Evolutionary conservation across 2,888 invertebrate species (phyloP).

Genomic region (Cosmorhoe ocellata): DNA sequence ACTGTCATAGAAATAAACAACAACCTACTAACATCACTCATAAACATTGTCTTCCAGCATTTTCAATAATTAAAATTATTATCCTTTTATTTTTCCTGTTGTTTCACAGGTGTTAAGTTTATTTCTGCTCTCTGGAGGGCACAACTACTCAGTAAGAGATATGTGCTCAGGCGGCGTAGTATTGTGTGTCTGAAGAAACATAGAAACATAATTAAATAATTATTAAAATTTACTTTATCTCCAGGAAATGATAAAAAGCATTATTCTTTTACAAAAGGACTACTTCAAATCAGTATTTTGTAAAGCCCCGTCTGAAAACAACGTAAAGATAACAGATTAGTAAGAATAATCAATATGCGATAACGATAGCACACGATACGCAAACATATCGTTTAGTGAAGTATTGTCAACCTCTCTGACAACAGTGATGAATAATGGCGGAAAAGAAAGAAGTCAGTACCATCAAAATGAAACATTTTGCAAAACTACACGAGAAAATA

Average conservation of each 20-base stretch:
- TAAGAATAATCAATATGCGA: constrained; percentile 63
- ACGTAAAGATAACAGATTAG: constrained; percentile 48
- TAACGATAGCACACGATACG: constrained; percentile 51
- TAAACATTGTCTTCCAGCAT: not conserved
- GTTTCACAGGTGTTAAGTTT: not conserved
- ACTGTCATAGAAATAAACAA: no score
- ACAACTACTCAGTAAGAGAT: no score
- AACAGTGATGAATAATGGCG: constrained; percentile 45
- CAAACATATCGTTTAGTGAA: constrained; percentile 42
- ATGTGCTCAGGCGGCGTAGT: no score
- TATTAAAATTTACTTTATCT: no score
- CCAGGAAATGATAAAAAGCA: no score
- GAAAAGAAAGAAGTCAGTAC: constrained; percentile 33
- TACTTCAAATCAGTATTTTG: not conserved
- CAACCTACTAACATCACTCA: no score
- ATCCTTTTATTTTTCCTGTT: not conserved
- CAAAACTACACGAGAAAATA: constrained; percentile 61
- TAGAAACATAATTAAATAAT: no score
- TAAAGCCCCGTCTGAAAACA: constrained; percentile 16
- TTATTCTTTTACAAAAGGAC: not conserved
- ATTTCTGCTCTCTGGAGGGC: no score
- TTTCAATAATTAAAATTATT: not conserved
- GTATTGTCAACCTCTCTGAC: constrained; percentile 31
- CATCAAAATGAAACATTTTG: constrained; percentile 53
- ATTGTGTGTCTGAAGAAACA: no score